Conservation (phyloP, 2,888 invertebrate genomes). For the Tricholauxania praeusta region DNA sequence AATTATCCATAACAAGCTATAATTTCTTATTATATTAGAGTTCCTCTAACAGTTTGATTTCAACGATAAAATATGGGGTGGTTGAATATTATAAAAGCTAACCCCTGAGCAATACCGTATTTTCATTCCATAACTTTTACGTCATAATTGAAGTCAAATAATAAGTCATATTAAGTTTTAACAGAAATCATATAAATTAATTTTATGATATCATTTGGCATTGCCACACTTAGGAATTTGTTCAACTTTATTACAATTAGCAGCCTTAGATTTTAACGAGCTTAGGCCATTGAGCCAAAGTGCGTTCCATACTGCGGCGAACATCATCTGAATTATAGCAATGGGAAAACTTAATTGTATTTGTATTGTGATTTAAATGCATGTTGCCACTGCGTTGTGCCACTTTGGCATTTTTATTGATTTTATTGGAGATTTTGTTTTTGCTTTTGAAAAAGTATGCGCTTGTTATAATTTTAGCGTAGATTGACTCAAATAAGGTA, state of each 20-base stretch:
- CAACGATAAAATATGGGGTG: no score
- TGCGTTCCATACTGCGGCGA: background rate
- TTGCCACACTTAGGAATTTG: background rate
- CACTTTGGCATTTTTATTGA: slow-evolving; percentile 12
- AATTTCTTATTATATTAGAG: no score
- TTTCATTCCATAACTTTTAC: background rate
- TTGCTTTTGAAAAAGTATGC: background rate
- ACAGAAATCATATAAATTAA: slow-evolving; percentile 30
- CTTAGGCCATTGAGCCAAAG: slow-evolving; percentile 7
- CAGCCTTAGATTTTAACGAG: background rate
- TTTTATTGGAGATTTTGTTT: slow-evolving; percentile 3
- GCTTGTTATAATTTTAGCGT: background rate
- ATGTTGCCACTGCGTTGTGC: background rate
- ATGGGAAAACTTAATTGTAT: background rate
- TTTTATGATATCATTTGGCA: slow-evolving; percentile 21
- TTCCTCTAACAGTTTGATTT: no score
- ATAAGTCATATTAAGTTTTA: slow-evolving; percentile 6
- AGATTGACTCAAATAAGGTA: no score
- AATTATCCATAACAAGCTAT: no score
- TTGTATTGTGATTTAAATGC: slow-evolving; percentile 7
- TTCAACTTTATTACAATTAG: slow-evolving; percentile 13
- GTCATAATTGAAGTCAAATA: background rate
- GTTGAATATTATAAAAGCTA: no score
- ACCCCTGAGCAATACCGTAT: no score
- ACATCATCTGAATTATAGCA: background rate